Evolutionary conservation across 1,140 invertebrate species (phyloP).

Genomic region (Lepidurus packardi): DNA sequence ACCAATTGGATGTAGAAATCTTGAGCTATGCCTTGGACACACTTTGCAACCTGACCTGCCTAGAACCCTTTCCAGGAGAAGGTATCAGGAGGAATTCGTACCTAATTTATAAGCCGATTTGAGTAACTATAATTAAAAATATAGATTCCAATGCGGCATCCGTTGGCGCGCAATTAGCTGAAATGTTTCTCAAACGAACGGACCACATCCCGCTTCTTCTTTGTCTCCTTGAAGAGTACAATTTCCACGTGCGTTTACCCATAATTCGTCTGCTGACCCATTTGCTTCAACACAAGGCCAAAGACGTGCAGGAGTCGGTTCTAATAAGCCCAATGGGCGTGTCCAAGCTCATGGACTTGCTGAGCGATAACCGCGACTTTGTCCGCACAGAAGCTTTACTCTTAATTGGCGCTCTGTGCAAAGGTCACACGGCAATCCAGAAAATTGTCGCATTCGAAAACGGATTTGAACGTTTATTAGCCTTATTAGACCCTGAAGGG

Average conservation of each 20-base stretch:
- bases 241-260: slow-evolving; percentile 84
- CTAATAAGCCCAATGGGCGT: slow-evolving; percentile 94
- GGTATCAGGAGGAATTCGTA: background rate
- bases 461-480: slow-evolving; percentile 91
- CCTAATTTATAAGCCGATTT: too few species aligned
- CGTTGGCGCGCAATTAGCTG: slow-evolving; percentile 90
- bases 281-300: slow-evolving; percentile 68
- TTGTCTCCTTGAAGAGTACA: slow-evolving; percentile 87
- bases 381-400: slow-evolving; percentile 92
- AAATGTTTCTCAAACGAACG: slow-evolving; percentile 91
- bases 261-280: slow-evolving; percentile 77
- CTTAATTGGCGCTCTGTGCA: slow-evolving; percentile 87
- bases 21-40: slow-evolving; percentile 86
- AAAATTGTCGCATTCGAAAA: slow-evolving; percentile 99
- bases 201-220: slow-evolving; percentile 81
- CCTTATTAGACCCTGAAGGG: slow-evolving; percentile 88
- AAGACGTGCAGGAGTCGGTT: slow-evolving; percentile 92
- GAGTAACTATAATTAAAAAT: too few species aligned
- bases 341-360: slow-evolving; percentile 92
- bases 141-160: slow-evolving; percentile 34
- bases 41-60: slow-evolving; percentile 80
- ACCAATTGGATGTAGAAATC: slow-evolving; percentile 83
- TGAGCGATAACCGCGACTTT: slow-evolving; percentile 89
- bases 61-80: slow-evolving; percentile 72
- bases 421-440: slow-evolving; percentile 95